Conservation (phyloP, 1,140 invertebrate species). For the Trinorchestia longiramus region DNA sequence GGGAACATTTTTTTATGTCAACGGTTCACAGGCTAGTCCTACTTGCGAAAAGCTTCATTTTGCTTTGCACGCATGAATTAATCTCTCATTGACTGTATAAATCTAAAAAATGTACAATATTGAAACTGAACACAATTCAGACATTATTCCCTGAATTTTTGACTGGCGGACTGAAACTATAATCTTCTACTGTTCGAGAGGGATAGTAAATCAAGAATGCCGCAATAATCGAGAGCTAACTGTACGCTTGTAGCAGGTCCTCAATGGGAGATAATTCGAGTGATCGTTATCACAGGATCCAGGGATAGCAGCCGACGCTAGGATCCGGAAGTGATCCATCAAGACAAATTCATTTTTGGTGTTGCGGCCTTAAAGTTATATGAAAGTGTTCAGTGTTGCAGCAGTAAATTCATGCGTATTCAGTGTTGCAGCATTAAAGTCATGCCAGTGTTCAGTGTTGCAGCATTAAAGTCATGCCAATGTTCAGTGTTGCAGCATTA, state of each 20-base stretch:
- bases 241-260: neutral
- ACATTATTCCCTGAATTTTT: neutral
- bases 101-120: neutral
- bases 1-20: no score
- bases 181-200: neutral
- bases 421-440: no score
- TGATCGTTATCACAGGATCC: neutral
- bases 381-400: no score
- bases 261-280: neutral
- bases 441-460: no score
- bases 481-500: no score
- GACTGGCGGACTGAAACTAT: neutral
- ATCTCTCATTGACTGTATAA: no score
- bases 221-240: neutral
- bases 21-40: no score
- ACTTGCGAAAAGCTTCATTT: no score
- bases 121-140: neutral
- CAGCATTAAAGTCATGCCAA: no score
- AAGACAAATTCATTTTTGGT: neutral
- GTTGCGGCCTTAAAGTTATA: no score
- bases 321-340: slow-evolving; percentile 14
- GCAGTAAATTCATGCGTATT: no score
- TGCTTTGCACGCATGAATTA: no score
- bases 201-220: neutral
- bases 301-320: neutral